phyloP scores from a whole-genome alignment of 2,888 invertebrate species.

The Parasteatoda lunata region DNA sequence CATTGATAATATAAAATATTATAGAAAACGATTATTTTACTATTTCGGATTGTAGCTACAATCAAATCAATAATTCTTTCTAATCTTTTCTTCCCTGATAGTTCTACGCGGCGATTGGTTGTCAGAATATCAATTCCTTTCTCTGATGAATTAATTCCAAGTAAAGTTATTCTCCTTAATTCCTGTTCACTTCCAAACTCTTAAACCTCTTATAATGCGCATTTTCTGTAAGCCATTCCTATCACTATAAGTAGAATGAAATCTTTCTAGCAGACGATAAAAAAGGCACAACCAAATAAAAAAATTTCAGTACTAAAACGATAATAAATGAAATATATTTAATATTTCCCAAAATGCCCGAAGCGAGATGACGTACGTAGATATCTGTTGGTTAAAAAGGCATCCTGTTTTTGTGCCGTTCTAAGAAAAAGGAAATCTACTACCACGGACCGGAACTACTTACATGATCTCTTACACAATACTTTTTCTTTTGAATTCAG shows the following conservation, averaged over 20 bases:
- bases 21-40: too few species aligned
- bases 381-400: constrained; percentile 22
- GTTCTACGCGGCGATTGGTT: too few species aligned
- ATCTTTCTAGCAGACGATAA: neutral
- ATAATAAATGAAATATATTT: neutral
- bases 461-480: constrained; percentile 28
- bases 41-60: too few species aligned
- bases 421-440: constrained; percentile 26
- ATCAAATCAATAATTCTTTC: too few species aligned
- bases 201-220: too few species aligned
- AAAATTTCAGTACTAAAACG: neutral
- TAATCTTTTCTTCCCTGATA: too few species aligned
- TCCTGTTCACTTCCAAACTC: too few species aligned
- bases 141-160: too few species aligned
- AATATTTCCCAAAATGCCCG: neutral
- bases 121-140: too few species aligned
- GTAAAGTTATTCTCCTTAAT: too few species aligned
- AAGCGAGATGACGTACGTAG: constrained; percentile 14
- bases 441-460: constrained; percentile 32
- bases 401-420: constrained; percentile 29
- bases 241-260: neutral
- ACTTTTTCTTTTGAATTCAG: constrained; percentile 23
- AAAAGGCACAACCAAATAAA: neutral
- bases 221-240: too few species aligned
- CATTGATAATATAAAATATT: too few species aligned